Base-by-base conservation (phyloP, 2,797 vertebrate species). In the Sphaeramia orbicularis region DNA sequence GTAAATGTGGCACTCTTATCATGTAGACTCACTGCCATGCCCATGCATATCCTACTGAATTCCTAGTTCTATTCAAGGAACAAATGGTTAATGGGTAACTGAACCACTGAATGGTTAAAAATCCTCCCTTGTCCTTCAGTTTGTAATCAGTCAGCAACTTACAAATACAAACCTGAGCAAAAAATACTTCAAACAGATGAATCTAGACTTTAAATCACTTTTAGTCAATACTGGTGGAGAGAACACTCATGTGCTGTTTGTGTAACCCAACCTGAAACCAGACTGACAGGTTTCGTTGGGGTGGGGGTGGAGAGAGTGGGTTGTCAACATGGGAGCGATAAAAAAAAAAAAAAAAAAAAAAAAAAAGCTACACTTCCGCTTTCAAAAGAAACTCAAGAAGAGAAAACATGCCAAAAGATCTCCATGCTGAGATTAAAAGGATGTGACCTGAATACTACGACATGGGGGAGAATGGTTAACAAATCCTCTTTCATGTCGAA, bases 201-300 rank as follows among this genome's bases (percentile, higher is more conserved):
- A 62, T 51, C 19, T 15, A 59, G 45, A 48, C 19, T 41, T 58
- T 56, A 43, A 60, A 38, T 48, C 14, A 30, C 36, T 55, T 75
- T 56, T 21, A 68, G 69, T 62, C 37, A 70, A 40, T 58, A 40
- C 47, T n/a, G 14, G 52, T 2, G 11, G 37, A 15, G 64, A 56
- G 11, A 47, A 8, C 15, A 70, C 38, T 63, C 10, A 21, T 64
- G 15, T 68, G 16, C 44, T 71, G 74, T 80, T 86, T 90, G 74
- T 78, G 81, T 51, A 74, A 88, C 58, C 16, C 4, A 58, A 76
- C 42, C 59, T 52, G 71, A 84, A 94, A 94, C 93, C 81, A 78
- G 93, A 71, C 58, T 0, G 60, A 86, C 93, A 49, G 83, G 93
- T 93, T 94, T 80, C 4, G 16, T 54, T 70, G 86, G 82, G 83